These are phyloP conservation scores for Drosophila kanapiae DNA, from an alignment of 1,140 invertebrate genomes.

Conservation along the genomic window DNA sequence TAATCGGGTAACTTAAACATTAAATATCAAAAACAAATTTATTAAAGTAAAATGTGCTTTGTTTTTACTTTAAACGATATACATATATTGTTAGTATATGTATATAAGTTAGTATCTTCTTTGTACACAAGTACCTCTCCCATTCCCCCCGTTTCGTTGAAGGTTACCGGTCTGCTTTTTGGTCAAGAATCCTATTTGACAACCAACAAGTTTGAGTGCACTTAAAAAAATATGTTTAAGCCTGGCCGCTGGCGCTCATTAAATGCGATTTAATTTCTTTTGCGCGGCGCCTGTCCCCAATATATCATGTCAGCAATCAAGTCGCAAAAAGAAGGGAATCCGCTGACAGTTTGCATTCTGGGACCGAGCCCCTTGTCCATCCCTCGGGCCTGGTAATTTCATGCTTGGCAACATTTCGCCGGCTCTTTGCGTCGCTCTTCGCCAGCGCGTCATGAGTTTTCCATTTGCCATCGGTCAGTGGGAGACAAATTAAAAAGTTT, in stretches of 20 bases:
- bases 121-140: too few species aligned
- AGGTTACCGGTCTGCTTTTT: neutral
- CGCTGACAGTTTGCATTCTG: constrained; percentile 74
- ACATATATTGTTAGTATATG: too few species aligned
- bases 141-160: neutral
- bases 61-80: too few species aligned
- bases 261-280: constrained; percentile 72
- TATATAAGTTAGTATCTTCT: too few species aligned
- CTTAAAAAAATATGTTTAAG: constrained; percentile 18
- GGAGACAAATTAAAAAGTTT: constrained; percentile 78
- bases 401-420: constrained; percentile 73
- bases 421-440: constrained; percentile 26
- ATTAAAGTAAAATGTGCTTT: neutral
- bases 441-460: constrained; percentile 18
- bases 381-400: constrained; percentile 62
- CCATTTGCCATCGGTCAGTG: constrained; percentile 52
- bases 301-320: constrained; percentile 75
- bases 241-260: constrained; percentile 58
- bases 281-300: constrained; percentile 38
- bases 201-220: constrained; percentile 9
- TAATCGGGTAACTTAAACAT: too few species aligned
- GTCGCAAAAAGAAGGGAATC: constrained; percentile 61
- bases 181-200: neutral
- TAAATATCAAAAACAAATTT: neutral
- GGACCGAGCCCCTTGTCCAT: constrained; percentile 5